A percentile compares a stretch with the other conserved stretches of the same genome.
These are phyloP conservation scores for Scolanthus callimorphus DNA, from an alignment of 92 coral and sea anemone species.

Conservation along the genomic window DNA sequence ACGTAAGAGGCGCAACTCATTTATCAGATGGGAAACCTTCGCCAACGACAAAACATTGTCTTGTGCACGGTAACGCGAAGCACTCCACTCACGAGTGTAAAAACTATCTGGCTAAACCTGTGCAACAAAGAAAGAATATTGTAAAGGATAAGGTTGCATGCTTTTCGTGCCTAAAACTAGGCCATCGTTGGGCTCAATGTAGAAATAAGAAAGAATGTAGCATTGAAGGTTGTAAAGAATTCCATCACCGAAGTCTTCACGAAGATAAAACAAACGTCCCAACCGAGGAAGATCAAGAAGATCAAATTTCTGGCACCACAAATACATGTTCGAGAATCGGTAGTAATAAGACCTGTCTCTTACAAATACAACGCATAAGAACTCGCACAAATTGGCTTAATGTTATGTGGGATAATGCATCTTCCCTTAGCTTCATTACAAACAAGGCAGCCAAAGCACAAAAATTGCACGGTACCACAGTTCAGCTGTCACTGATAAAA, in stretches of 20 bases:
- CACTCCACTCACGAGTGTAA: conserved; percentile 34
- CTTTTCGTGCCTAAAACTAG: conserved; percentile 40
- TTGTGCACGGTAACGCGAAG: conserved; percentile 14
- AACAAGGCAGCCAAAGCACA: conserved; percentile 17
- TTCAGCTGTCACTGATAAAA: conserved; percentile 19
- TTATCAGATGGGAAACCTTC: too few species aligned
- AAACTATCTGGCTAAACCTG: conserved; percentile 13
- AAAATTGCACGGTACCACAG: conserved; percentile 12
- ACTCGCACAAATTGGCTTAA: conserved; percentile 15
- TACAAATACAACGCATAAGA: too few species aligned
- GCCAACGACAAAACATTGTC: conserved; percentile 3
- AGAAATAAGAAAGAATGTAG: conserved; percentile 24
- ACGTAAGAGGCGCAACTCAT: background rate
- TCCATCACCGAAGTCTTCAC: conserved; percentile 33
- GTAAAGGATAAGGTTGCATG: conserved; percentile 32
- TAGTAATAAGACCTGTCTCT: too few species aligned
- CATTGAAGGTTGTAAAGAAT: conserved; percentile 14
- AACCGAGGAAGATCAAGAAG: too few species aligned
- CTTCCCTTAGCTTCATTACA: conserved; percentile 20
- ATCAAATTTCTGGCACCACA: too few species aligned
- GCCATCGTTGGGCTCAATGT: conserved; percentile 33
- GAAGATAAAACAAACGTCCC: conserved; percentile 5
- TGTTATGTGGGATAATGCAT: conserved; percentile 26
- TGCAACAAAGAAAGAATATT: conserved; percentile 4
- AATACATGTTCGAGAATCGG: too few species aligned